phyloP scores from a whole-genome alignment of 2,888 invertebrate species.

The Ptychoptera albimana region DNA sequence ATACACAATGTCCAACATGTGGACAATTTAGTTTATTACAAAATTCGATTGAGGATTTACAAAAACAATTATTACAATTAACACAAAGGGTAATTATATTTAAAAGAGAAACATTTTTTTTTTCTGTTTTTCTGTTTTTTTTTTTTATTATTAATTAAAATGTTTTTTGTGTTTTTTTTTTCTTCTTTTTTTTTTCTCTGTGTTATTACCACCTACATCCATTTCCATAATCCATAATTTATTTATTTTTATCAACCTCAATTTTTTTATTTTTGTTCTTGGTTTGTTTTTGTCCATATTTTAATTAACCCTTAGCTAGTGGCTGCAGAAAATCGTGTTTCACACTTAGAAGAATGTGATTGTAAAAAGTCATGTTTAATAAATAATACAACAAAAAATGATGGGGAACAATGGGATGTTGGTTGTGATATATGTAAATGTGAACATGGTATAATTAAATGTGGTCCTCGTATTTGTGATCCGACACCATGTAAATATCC shows the following conservation, averaged over 20 bases:
- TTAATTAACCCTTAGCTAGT: constrained; percentile 41
- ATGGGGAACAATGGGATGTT: constrained; percentile 72
- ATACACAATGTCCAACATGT: constrained; percentile 79
- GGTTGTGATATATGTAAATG: constrained; percentile 80
- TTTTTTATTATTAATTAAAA: no score
- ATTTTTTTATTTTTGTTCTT: not conserved
- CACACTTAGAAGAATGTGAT: constrained; percentile 72
- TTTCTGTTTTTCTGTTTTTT: not conserved
- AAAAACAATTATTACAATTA: constrained; percentile 64
- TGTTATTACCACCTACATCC: not conserved
- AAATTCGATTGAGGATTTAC: constrained; percentile 65
- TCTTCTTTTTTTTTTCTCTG: no score
- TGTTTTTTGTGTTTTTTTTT: no score
- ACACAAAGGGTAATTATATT: constrained; percentile 55
- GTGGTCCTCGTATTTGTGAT: constrained; percentile 68
- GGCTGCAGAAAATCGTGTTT: constrained; percentile 52
- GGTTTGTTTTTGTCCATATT: constrained; percentile 3
- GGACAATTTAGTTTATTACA: constrained; percentile 75
- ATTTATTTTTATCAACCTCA: no score
- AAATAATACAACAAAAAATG: constrained; percentile 64
- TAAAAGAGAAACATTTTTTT: not conserved
- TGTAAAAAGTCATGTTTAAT: constrained; percentile 76
- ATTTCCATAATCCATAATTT: not conserved
- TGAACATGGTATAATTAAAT: constrained; percentile 75
- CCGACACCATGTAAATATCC: constrained; percentile 65